These are phyloP conservation scores for Ooceraea biroi DNA, from an alignment of 1,140 invertebrate species.

Conservation along the genomic window DNA sequence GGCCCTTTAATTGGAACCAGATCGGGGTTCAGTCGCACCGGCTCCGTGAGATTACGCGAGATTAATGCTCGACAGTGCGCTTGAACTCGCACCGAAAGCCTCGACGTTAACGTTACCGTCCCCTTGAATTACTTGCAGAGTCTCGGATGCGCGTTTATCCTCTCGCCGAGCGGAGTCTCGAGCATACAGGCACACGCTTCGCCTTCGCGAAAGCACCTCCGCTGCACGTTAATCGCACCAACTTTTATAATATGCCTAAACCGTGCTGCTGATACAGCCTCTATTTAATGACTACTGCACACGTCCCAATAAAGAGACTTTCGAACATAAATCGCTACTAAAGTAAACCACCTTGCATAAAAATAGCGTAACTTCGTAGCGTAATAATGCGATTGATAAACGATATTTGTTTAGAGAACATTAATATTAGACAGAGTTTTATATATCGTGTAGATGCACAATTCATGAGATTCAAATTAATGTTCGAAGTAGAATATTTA, in stretches of 20 bases:
- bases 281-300: neutral
- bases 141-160: neutral
- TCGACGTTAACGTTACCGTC: constrained; percentile 41
- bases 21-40: constrained; percentile 39
- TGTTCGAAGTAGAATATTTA: neutral
- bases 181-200: constrained; percentile 18
- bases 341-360: neutral
- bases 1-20: constrained; percentile 69
- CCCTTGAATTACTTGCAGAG: constrained; percentile 28
- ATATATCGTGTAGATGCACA: neutral
- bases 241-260: constrained; percentile 33
- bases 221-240: constrained; percentile 14
- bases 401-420: neutral
- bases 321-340: constrained; percentile 16
- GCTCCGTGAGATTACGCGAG: constrained; percentile 55
- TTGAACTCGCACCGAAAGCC: constrained; percentile 21
- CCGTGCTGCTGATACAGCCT: constrained; percentile 14
- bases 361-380: neutral
- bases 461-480: neutral
- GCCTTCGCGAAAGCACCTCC: constrained; percentile 3
- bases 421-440: neutral
- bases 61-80: constrained; percentile 49
- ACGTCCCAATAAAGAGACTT: neutral
- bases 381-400: neutral
- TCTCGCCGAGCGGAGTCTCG: neutral